Percentiles rank a stretch among this genome's conserved stretches.
phyloP scores from a whole-genome alignment of 2,797 vertebrate genomes.

The Cercopithecus diana region DNA sequence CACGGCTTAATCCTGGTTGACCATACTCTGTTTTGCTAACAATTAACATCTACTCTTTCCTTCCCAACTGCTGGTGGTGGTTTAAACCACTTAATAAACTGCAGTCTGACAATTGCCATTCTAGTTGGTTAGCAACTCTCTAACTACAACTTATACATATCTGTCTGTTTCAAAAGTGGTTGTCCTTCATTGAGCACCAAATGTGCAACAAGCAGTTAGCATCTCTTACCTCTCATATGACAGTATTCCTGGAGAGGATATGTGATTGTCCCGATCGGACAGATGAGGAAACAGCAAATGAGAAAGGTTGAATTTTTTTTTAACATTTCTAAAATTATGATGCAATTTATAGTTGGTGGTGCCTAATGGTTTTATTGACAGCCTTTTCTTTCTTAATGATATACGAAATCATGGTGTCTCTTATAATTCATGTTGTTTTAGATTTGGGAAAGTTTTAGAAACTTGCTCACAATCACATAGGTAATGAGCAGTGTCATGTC shows the following conservation, averaged over 20 bases:
- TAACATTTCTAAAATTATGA: not conserved
- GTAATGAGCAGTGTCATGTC: not conserved
- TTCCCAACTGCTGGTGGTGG: not conserved
- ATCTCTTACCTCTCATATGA: not conserved
- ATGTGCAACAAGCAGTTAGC: not conserved
- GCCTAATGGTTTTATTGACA: not conserved
- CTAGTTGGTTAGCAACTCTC: not conserved
- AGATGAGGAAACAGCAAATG: not conserved
- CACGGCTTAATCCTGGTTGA: not conserved
- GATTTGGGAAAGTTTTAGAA: not conserved
- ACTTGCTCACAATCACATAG: not conserved
- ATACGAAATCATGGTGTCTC: not conserved
- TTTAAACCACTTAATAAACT: not conserved
- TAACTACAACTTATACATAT: not conserved
- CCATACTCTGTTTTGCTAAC: not conserved
- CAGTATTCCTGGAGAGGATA: not conserved
- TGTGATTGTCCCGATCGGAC: not conserved
- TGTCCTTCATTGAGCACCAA: not conserved
- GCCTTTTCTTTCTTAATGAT: not conserved
- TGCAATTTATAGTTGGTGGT: not conserved
- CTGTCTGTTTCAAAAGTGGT: not conserved
- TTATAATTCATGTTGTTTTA: not conserved
- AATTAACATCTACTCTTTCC: not conserved
- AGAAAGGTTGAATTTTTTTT: not conserved
- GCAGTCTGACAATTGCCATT: not conserved